Base-by-base conservation (phyloP, 2,888 invertebrate genomes). In the Pollenia amentaria region DNA sequence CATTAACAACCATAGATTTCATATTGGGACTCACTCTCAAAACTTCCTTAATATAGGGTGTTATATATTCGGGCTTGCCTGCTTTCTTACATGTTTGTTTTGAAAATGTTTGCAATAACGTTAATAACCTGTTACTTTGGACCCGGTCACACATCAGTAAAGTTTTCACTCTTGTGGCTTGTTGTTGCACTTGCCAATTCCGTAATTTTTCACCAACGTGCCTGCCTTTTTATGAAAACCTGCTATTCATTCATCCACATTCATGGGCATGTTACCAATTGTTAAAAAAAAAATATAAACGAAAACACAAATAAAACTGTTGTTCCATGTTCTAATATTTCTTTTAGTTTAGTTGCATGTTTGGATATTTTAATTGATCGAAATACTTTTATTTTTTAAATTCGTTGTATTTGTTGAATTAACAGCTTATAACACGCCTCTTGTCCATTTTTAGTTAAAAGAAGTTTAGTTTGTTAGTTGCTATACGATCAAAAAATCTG, bases 131-230 rank as follows among this genome's bases (percentile, higher is more conserved):
- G 86, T 79, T 84, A 60, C 53, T 16, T 69, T 73, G 60, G 44
- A 77, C 48, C 46, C 29, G 73, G 69, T 65, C 70, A 72, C 42
- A 76, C 38, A 57, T 67, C 10, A 11, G 7, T 76, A 57, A 42
- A 79, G 65, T 80, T 87, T 87, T 84, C 83, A 87, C 87, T 87
- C 57, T 80, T 75, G 60, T 46, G 48, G 38, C 12, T 70, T 18
- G 18, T 38, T 57, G 10, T 62, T 21, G 11, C 21, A 55, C 9
- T 65, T 75, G 62, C 55, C 78, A 73, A 76, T 69, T 76, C 46
- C 42, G 44, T 62, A 69, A 53, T 46, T 40, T 51, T 53, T 18
- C 9, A 4, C 29, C 48, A n/a, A 38, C 42, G 9, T 40, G 3
- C 38, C 29, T 29, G 29, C 29, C 29, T 29, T 29, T 29, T 29